Evolutionary conservation across 1,140 invertebrate genomes (phyloP).

Genomic region (Argopecten irradians): DNA sequence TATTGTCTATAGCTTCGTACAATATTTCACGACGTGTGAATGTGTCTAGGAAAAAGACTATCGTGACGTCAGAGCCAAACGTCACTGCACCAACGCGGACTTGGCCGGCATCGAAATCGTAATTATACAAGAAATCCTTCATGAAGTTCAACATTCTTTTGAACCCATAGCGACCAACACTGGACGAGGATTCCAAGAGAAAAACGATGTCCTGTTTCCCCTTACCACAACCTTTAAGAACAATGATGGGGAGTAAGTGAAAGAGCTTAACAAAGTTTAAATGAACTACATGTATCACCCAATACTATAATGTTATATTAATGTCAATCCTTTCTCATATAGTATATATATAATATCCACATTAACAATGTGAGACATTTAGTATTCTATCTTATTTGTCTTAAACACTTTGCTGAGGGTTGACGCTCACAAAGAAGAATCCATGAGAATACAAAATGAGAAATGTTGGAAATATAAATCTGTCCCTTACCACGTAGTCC

Average conservation of each 20-base stretch:
- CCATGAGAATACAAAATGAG: too few relatives aligned
- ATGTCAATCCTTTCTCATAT: too few relatives aligned
- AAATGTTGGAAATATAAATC: too few relatives aligned
- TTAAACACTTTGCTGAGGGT: too few relatives aligned
- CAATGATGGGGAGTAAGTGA: too few relatives aligned
- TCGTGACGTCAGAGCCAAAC: conserved; percentile 50
- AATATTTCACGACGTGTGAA: conserved; percentile 44
- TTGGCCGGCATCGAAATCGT: conserved; percentile 48
- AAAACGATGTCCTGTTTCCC: conserved; percentile 52
- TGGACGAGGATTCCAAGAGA: conserved; percentile 65
- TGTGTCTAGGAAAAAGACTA: conserved; percentile 57
- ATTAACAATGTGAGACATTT: too few relatives aligned
- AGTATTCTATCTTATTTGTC: too few relatives aligned
- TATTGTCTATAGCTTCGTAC: conserved; percentile 54
- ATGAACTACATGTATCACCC: too few relatives aligned
- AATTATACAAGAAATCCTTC: conserved; percentile 51
- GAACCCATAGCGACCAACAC: conserved; percentile 60
- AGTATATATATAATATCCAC: too few relatives aligned
- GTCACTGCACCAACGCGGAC: conserved; percentile 57
- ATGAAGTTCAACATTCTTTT: conserved; percentile 56
- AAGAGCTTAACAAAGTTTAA: too few relatives aligned
- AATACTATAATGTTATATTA: too few relatives aligned
- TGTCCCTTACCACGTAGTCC: not conserved
- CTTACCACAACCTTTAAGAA: not conserved
- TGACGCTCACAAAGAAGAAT: too few relatives aligned